A percentile compares a stretch with the other conserved stretches of the same genome.
Evolutionary conservation across 2,797 vertebrate species (phyloP).

Genomic region (Triplophysa yarkandensis): DNA sequence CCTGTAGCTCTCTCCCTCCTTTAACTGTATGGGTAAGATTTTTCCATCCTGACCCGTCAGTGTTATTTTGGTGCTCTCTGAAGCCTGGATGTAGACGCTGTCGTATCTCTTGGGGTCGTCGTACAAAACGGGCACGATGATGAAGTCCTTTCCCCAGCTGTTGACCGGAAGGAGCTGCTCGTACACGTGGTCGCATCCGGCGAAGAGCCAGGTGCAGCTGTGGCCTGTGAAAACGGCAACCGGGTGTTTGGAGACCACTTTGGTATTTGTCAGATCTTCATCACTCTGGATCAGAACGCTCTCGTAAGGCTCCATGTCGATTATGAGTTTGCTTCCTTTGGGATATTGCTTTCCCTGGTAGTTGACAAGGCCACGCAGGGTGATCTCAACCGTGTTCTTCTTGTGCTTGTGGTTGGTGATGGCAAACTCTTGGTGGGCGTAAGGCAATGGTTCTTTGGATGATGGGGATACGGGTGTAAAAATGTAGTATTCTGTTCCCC

Average conservation of each 20-base stretch:
- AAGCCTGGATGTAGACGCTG: conserved; percentile 64
- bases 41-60: conserved; percentile 8
- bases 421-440: conserved; percentile 67
- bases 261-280: conserved; percentile 66
- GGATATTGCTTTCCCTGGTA: conserved; percentile 60
- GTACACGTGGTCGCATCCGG: conserved; percentile 68
- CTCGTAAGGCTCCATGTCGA: conserved; percentile 64
- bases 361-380: conserved; percentile 55
- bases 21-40: conserved; percentile 33
- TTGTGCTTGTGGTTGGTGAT: conserved; percentile 61
- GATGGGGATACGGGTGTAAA: conserved; percentile 63
- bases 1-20: conserved; percentile 52
- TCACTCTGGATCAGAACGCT: conserved; percentile 69
- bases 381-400: conserved; percentile 55
- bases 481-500: conserved; percentile 69
- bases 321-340: conserved; percentile 54
- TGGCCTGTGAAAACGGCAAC: conserved; percentile 73
- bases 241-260: conserved; percentile 58
- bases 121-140: conserved; percentile 65
- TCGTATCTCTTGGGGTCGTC: conserved; percentile 51
- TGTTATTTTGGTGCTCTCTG: conserved; percentile 57
- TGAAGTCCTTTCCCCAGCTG: conserved; percentile 69
- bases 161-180: conserved; percentile 72
- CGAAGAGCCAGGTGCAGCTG: conserved; percentile 65
- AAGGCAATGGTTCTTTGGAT: background rate